Evolutionary conservation across 2,113 vertebrate species (phyloP), one percentile per base, ranked within the genome.

Genomic region (Xenopus laevis): DNA sequence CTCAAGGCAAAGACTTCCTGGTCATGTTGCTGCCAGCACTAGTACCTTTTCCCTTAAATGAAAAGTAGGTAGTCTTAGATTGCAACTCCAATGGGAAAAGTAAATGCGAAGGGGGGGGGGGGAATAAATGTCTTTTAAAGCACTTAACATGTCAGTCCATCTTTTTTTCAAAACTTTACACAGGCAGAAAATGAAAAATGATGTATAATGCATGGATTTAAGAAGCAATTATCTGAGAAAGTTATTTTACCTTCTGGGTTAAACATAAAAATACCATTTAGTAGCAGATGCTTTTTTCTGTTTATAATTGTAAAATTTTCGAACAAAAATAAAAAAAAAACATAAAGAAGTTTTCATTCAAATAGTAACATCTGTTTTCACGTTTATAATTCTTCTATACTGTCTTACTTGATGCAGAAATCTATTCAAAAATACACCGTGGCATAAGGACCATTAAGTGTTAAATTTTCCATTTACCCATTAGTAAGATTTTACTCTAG

Each of bases 311-410:
- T 76, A 40, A 44, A 69, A 69, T 17, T 8, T 64, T 50, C 66
- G 52, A 47, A 7, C 18, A 70, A 77, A 64, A 57, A 77, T 45
- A 64, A 15, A 63, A 69, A 55, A 63, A 68, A 40, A 76, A 55
- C 6, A 10, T 62, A 62, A 18, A 33, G 23, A 53, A 44, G 27
- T 50, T 52, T 64, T 64, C 33, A 77, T 57, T 45, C 16, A 77
- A 70, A 55, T 33, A 64, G 53, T 57, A 13, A 59, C 74, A 77
- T 77, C 66, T 77, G 74, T 63, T 77, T 77, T 57, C 30, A 21
- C 40, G n/a, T 12, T 20, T 40, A 60, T 47, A 52, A n/a, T 55
- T 16, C 15, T 55, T 55, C 15, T 55, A 55, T 55, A 55, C 7
- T n/a, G 17, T n/a, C 17, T n/a, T n/a, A n/a, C 53, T 55, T 50